Percentiles rank a stretch among this genome's conserved stretches.
Conservation (phyloP, 2,888 invertebrate species). For the Heteropelma amictum region DNA sequence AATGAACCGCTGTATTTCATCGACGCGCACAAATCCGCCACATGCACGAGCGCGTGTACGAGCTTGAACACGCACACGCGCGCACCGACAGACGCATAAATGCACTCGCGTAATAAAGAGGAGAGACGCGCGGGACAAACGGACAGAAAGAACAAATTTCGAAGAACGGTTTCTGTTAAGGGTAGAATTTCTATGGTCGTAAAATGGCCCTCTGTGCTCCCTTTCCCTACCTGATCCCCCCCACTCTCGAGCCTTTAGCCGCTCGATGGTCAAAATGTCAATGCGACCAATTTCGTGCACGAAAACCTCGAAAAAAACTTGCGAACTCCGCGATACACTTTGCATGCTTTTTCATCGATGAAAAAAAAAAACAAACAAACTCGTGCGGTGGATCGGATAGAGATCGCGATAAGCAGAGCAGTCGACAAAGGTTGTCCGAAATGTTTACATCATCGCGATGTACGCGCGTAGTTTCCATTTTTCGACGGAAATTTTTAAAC, state of each 20-base stretch:
- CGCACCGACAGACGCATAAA: background rate
- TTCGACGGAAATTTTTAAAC: no score
- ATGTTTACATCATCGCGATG: no score
- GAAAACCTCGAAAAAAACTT: no score
- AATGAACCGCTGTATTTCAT: no score
- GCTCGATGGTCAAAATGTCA: background rate
- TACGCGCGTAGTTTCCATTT: no score
- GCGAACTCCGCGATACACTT: no score
- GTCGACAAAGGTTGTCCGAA: no score
- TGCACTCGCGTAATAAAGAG: background rate
- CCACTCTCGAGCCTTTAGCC: background rate
- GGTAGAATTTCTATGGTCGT: conserved; percentile 25
- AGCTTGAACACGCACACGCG: background rate
- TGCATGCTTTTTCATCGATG: no score
- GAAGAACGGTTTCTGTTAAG: conserved; percentile 12
- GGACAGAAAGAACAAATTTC: background rate
- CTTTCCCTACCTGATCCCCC: conserved; percentile 13
- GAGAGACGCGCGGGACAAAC: background rate
- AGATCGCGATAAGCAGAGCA: no score
- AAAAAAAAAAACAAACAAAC: no score
- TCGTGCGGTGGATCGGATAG: no score
- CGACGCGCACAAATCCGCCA: no score
- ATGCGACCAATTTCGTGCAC: background rate
- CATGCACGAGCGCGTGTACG: background rate
- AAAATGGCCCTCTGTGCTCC: conserved; percentile 21